Evolutionary conservation across 2,797 vertebrate species (phyloP).

Genomic region (Danionella dracula): DNA sequence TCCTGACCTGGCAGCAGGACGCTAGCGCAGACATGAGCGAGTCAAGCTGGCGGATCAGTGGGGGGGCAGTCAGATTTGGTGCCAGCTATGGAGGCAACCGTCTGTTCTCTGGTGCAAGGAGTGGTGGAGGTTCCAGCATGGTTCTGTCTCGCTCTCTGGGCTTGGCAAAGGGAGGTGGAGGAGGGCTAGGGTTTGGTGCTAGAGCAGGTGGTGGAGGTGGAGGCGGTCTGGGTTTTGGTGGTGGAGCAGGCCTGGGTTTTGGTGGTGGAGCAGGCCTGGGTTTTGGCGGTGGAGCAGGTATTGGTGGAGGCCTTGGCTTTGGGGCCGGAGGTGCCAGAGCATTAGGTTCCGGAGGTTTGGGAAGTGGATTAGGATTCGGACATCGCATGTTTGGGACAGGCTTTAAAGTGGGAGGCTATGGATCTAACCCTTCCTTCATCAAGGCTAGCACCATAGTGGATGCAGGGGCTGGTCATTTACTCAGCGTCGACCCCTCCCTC

Average conservation of each 20-base stretch:
- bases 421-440: conserved; percentile 52
- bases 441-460: conserved; percentile 30
- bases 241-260: not conserved
- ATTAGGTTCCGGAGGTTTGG: conserved; percentile 42
- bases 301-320: conserved; percentile 28
- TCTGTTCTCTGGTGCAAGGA: conserved; percentile 43
- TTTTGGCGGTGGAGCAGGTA: conserved; percentile 29
- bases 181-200: conserved; percentile 29
- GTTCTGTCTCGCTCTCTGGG: conserved; percentile 42
- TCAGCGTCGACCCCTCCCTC: conserved; percentile 56
- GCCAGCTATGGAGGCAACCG: conserved; percentile 57
- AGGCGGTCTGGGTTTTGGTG: conserved; percentile 28
- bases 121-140: conserved; percentile 3
- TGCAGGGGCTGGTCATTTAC: conserved; percentile 38
- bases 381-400: no score
- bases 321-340: conserved; percentile 25
- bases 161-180: conserved; percentile 31
- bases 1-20: conserved; percentile 41
- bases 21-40: conserved; percentile 48
- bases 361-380: no score
- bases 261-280: conserved; percentile 34
- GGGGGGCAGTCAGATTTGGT: conserved; percentile 56
- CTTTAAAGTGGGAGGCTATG: conserved; percentile 60
- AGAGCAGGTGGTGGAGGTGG: conserved; percentile 32
- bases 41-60: conserved; percentile 47